A percentile compares a stretch with the other conserved stretches of the same genome.
Evolutionary conservation across 2,888 invertebrate species (phyloP).

Genomic region (Machimus atricapillus): DNA sequence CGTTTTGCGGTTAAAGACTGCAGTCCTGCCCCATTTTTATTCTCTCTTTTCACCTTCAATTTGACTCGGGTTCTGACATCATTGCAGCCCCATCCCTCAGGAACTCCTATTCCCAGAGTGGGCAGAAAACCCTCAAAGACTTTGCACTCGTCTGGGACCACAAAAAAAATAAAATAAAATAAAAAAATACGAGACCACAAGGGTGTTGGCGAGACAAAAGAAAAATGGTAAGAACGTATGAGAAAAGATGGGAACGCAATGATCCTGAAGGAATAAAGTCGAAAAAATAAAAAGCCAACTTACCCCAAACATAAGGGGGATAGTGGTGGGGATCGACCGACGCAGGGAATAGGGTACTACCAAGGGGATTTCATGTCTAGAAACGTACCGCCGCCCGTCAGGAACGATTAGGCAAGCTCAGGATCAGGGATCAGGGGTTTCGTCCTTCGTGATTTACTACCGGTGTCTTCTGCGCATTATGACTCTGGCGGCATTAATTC

Average conservation of each 20-base stretch:
- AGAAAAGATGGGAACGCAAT: slow-evolving; percentile 26
- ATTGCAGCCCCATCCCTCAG: not conserved
- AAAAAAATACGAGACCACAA: not conserved
- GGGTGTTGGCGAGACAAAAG: slow-evolving; percentile 15
- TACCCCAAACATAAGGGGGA: not conserved
- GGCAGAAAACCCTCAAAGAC: not conserved
- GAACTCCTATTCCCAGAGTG: not conserved
- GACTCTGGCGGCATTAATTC: slow-evolving; percentile 38
- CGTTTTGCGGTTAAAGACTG: slow-evolving; percentile 39
- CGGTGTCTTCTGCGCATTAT: slow-evolving; percentile 45
- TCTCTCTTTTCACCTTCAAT: slow-evolving; percentile 32
- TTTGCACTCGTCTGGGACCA: not conserved
- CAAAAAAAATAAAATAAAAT: not conserved
- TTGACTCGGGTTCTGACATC: slow-evolving; percentile 15
- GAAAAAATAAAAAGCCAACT: slow-evolving; percentile 5
- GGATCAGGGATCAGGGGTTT: not conserved
- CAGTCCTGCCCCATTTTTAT: not conserved
- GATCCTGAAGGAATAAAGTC: slow-evolving; percentile 33
- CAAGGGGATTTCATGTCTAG: not conserved
- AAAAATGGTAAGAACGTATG: slow-evolving; percentile 27
- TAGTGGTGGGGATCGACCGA: not conserved
- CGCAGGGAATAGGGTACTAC: not conserved
- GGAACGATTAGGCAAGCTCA: slow-evolving; percentile 8
- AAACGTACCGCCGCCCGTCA: not conserved
- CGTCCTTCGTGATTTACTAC: slow-evolving; percentile 42